Conservation (phyloP, 2,888 invertebrate genomes). For the Zaprionus obscuricornis region DNA sequence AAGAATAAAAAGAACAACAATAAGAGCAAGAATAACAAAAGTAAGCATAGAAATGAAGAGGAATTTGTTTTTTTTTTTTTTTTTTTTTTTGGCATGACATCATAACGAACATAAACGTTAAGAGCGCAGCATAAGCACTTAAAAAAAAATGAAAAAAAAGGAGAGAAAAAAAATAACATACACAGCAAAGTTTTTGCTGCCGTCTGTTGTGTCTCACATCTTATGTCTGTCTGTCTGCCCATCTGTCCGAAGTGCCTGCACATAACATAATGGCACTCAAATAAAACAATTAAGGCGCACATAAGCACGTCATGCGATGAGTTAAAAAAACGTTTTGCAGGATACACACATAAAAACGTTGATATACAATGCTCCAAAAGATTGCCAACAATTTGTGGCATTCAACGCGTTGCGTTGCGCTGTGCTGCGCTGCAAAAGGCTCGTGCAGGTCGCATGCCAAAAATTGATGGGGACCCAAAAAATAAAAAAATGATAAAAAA, state of each 20-base stretch:
- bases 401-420: no score
- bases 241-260: conserved; percentile 63
- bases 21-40: no score
- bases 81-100: conserved; percentile 75
- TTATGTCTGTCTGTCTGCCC: conserved; percentile 5
- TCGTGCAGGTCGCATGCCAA: conserved; percentile 81
- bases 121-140: conserved; percentile 63
- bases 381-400: conserved; percentile 69
- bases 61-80: conserved; percentile 67
- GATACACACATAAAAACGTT: conserved; percentile 44
- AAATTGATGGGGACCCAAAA: conserved; percentile 51
- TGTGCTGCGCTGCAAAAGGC: conserved; percentile 57
- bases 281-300: conserved; percentile 76
- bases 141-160: conserved; percentile 24
- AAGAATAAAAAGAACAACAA: no score
- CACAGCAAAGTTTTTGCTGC: conserved; percentile 14
- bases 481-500: conserved; percentile 17
- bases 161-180: conserved; percentile 21
- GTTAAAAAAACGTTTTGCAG: conserved; percentile 76
- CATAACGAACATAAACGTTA: conserved; percentile 61
- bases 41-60: conserved; percentile 53
- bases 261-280: conserved; percentile 77
- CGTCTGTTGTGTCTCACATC: conserved; percentile 12
- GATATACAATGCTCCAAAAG: conserved; percentile 54
- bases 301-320: conserved; percentile 66